phyloP scores from a whole-genome alignment of 1,140 invertebrate genomes.

The Pteromalus puparum region DNA sequence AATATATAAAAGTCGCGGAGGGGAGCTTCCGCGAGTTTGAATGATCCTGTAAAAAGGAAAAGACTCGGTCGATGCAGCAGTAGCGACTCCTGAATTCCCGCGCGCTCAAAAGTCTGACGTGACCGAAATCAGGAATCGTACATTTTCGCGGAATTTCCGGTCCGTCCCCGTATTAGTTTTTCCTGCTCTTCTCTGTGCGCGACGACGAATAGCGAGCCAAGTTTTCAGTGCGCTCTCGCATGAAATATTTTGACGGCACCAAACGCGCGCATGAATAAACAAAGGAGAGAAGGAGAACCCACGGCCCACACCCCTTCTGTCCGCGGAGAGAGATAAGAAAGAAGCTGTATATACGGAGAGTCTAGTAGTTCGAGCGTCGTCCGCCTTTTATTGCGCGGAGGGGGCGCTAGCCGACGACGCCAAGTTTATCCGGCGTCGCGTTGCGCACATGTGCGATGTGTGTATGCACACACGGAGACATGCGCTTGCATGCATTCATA shows the following conservation, averaged over 20 bases:
- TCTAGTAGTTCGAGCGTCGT: not conserved
- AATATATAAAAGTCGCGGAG: constrained; percentile 48
- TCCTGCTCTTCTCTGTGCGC: not conserved
- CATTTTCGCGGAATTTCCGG: constrained; percentile 5
- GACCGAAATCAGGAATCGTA: constrained; percentile 63
- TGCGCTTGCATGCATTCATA: constrained; percentile 36
- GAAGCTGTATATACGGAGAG: not conserved
- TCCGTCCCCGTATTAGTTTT: constrained; percentile 16
- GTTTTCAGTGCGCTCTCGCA: constrained; percentile 65
- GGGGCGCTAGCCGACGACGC: not conserved
- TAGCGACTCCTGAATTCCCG: not conserved
- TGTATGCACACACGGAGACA: constrained; percentile 41
- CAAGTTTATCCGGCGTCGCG: constrained; percentile 46
- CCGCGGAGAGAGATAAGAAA: constrained; percentile 11
- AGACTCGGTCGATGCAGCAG: constrained; percentile 23
- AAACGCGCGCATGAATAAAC: constrained; percentile 64
- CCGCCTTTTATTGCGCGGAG: constrained; percentile 11
- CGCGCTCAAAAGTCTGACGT: constrained; percentile 54
- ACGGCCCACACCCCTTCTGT: not conserved
- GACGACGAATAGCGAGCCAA: constrained; percentile 49
- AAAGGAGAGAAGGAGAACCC: constrained; percentile 42
- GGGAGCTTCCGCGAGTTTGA: constrained; percentile 33
- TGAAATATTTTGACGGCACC: constrained; percentile 67
- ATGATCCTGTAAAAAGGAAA: constrained; percentile 50
- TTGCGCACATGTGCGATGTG: not conserved